Evolutionary conservation across 2,797 vertebrate genomes (phyloP).

Genomic region (Stomatorhinus walkeri): DNA sequence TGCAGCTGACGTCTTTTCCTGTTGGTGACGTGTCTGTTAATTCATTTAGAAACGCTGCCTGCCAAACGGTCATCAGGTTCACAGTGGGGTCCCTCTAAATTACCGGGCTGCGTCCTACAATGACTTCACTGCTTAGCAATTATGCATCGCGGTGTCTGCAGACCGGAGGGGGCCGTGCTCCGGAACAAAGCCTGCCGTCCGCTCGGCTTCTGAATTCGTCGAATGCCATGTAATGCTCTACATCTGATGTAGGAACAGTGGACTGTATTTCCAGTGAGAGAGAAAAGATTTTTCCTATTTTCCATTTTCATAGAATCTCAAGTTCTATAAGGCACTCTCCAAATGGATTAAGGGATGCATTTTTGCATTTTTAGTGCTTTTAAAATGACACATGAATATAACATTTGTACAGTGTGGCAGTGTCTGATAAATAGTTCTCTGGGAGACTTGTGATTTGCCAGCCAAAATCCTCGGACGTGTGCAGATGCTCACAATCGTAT

Average conservation of each 20-base stretch:
- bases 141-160: conserved; percentile 44
- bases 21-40: conserved; percentile 42
- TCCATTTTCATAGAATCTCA: not conserved
- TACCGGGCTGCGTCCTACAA: conserved; percentile 47
- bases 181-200: not conserved
- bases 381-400: not conserved
- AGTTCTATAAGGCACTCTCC: not conserved
- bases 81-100: conserved; percentile 58
- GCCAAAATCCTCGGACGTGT: not conserved
- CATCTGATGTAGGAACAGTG: not conserved
- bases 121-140: conserved; percentile 53
- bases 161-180: conserved; percentile 31
- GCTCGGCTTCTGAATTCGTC: not conserved
- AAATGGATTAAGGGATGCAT: not conserved
- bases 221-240: not conserved
- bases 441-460: not conserved
- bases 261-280: not conserved
- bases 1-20: conserved; percentile 23
- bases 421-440: not conserved
- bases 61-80: conserved; percentile 54
- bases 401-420: not conserved
- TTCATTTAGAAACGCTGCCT: conserved; percentile 52
- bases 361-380: not conserved
- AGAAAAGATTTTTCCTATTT: not conserved
- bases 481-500: not conserved